Base-by-base conservation (phyloP, 2,797 vertebrate species). In the Mionectes olivaceus region DNA sequence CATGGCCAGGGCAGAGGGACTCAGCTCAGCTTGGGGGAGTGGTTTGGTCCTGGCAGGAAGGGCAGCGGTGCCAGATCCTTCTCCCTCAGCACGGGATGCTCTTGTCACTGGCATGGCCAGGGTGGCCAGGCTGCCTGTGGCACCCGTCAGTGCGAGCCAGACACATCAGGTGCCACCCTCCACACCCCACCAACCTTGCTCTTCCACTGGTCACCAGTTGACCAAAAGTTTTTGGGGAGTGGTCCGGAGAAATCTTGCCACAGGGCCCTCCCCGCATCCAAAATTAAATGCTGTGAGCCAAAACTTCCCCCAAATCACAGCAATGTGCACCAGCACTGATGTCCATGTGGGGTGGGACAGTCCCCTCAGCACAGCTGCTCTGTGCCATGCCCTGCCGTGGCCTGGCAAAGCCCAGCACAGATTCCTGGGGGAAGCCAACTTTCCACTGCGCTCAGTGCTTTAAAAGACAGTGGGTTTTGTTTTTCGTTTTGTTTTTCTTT, bases 371-470 rank as follows among this genome's bases (percentile, higher is more conserved):
- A 83, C 3, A 68, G 70, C 46, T 12, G 3, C 55, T 74, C 67
- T 33, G 30, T 59, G 84, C 75, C 43, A 14, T 77, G 43, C 52
- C 60, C 69, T 5, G 4, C 35, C 0, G 0, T n/a, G 77, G 90
- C 61, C 92, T 94, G 86, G 88, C 76, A 88, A 77, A 93, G 44
- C 53, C 43, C 7, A 0, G 28, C 1, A 2, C 23, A 52, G 74
- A 94, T 84, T 92, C 75, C 86, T 64, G 37, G 70, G 73, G 55
- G 39, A 92, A 50, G 63, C 81, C 63, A 95, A 84, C 87, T 93
- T 94, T 91, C 95, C 94, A 79, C 84, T 79, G 90, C 10, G 2
- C 47, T 81, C 0, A 1, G 44, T 1, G 4, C 65, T 93, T 83
- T 96, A 49, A 88, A 88, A 90, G 69, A 87, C 83, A 60, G 14